Evolutionary conservation across 2,113 vertebrate genomes (phyloP).

Genomic region (Ciconia maguari): DNA sequence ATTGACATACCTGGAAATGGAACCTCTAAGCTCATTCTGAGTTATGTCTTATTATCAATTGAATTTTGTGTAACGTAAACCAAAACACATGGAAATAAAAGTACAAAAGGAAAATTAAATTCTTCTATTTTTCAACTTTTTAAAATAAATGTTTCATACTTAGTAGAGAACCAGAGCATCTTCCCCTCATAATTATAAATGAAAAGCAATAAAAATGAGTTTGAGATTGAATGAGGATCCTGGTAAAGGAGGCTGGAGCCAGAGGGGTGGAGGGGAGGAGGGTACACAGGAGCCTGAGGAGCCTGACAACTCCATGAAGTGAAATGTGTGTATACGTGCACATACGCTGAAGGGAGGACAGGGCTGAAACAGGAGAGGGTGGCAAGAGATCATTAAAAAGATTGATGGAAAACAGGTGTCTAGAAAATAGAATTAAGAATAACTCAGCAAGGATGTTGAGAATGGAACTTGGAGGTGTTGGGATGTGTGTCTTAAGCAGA

Average conservation of each 20-base stretch:
- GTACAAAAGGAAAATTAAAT: neutral
- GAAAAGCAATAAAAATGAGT: neutral
- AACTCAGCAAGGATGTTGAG: neutral
- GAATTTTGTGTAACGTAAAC: neutral
- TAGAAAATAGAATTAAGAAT: neutral
- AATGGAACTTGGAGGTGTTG: neutral
- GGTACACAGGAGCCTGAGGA: neutral
- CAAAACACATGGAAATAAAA: neutral
- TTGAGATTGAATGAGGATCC: neutral
- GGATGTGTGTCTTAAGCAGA: neutral
- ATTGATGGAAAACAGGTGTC: neutral
- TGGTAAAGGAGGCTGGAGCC: neutral
- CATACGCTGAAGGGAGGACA: neutral
- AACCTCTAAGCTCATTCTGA: neutral
- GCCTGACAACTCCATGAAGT: neutral
- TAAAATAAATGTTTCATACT: neutral
- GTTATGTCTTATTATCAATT: neutral
- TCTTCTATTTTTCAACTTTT: neutral
- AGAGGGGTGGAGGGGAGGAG: neutral
- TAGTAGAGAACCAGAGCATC: neutral
- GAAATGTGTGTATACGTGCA: fast-evolving
- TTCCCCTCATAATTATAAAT: neutral
- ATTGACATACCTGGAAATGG: neutral
- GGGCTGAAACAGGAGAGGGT: neutral
- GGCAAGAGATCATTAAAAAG: neutral